phyloP scores from a whole-genome alignment of 2,888 invertebrate genomes.

The Agrochola lychnidis region DNA sequence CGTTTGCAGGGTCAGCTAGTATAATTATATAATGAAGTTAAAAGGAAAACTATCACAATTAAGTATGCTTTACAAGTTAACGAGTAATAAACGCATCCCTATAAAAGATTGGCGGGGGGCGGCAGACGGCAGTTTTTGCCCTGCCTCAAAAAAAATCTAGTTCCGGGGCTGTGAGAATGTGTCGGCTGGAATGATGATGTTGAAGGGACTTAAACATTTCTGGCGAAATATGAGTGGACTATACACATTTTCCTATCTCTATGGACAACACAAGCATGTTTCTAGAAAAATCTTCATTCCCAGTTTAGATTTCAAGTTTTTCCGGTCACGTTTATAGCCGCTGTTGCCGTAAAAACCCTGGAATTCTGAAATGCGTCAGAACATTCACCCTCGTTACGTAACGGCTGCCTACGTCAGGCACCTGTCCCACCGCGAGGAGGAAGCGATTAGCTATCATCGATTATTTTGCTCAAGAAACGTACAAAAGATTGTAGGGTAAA shows the following conservation, averaged over 20 bases:
- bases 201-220: not conserved
- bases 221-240: not conserved
- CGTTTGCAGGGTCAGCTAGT: too few relatives aligned
- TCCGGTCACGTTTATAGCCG: not conserved
- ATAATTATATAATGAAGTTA: too few relatives aligned
- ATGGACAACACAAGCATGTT: too few relatives aligned
- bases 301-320: not conserved
- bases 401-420: not conserved
- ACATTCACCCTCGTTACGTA: conserved; percentile 2
- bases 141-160: too few relatives aligned
- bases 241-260: not conserved
- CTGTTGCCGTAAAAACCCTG: not conserved
- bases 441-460: not conserved
- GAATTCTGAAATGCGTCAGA: not conserved
- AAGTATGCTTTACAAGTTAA: too few relatives aligned
- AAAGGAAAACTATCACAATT: too few relatives aligned
- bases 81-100: too few relatives aligned
- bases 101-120: too few relatives aligned
- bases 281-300: too few relatives aligned
- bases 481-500: not conserved
- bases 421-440: not conserved
- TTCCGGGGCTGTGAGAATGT: too few relatives aligned
- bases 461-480: not conserved
- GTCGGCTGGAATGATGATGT: not conserved
- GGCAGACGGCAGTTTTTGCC: too few relatives aligned